Base-by-base conservation (phyloP, 2,113 vertebrate species). In the Lagopus leucura region DNA sequence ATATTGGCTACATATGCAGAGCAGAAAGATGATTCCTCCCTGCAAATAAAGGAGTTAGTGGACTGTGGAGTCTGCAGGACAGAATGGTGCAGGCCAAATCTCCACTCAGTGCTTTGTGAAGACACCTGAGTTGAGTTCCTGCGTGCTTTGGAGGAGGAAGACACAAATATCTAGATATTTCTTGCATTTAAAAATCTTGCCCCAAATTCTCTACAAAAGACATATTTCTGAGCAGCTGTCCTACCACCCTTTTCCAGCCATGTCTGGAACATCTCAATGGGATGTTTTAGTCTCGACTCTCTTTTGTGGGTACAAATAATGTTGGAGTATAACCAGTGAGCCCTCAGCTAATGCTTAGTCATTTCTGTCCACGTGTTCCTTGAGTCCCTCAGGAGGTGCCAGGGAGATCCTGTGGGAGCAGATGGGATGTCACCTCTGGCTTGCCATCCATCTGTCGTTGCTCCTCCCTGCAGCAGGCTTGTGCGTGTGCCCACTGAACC, bases 341-440 rank as follows among this genome's bases (percentile, higher is more conserved):
- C 19, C 36, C 30, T 66, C 34, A 32, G 16, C 70, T 73, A 40
- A 28, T 38, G 64, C 64, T 66, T 66, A 55, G 13, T 48, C 66
- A 13, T 72, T 19, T 60, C 61, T 42, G 70, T 28, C 24, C 3
- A 1, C 17, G 60, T 45, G 48, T 89, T 75, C 34, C 77, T 86
- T 18, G 5, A 75, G 73, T 54, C 25, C 43, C 65, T 55, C 3
- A 1, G 57, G 61, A 86, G 73, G 70, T 71, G 76, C 36, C 69
- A 88, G 55, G 36, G n/a, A 80, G 45, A 78, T 86, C 27, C 91
- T 50, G 36, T n/a, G 66, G 83, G 38, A 88, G 73, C 93, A 90
- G 83, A 80, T 80, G 80, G 86, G 80, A 81, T 93, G 52, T 84
- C 86, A 92, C 91, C 86, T 92, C 91, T 92, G 74, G 47, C 65